Percentiles rank a stretch among this genome's conserved stretches.
These are phyloP conservation scores for Anoura caudifer DNA, from an alignment of 2,113 vertebrate species.

Conservation along the genomic window DNA sequence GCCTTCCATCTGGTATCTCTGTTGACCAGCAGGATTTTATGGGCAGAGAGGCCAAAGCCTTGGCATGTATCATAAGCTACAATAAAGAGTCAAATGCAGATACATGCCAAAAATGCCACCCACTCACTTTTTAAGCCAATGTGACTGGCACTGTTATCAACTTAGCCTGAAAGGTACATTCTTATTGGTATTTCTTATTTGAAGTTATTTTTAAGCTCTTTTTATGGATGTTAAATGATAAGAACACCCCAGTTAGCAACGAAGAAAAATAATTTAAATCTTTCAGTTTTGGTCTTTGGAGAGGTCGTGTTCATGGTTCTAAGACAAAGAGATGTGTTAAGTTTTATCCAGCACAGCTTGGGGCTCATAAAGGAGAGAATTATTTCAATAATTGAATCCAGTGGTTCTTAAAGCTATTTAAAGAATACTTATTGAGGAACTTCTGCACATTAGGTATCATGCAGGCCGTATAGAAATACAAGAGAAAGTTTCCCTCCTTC, in stretches of 20 bases:
- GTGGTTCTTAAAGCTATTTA: neutral
- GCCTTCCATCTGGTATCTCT: neutral
- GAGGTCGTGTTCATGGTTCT: neutral
- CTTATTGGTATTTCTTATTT: neutral
- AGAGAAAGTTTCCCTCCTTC: neutral
- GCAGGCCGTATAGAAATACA: neutral
- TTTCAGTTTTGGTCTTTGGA: neutral
- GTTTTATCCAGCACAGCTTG: neutral
- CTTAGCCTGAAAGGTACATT: neutral
- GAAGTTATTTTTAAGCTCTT: slow-evolving; percentile 17
- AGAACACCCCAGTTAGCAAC: neutral
- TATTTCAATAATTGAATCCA: neutral
- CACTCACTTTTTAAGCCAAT: neutral
- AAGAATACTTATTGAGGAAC: neutral
- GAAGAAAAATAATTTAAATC: neutral
- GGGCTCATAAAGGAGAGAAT: neutral
- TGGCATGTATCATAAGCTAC: neutral
- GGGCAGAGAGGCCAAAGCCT: neutral
- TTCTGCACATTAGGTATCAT: neutral
- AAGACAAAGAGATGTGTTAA: neutral
- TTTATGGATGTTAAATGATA: neutral
- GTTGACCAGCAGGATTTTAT: neutral
- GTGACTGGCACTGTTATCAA: neutral
- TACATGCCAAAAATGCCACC: neutral
- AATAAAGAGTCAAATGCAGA: neutral